Base-by-base conservation (phyloP, 2,888 invertebrate genomes). In the Drosophila gaucha region DNA sequence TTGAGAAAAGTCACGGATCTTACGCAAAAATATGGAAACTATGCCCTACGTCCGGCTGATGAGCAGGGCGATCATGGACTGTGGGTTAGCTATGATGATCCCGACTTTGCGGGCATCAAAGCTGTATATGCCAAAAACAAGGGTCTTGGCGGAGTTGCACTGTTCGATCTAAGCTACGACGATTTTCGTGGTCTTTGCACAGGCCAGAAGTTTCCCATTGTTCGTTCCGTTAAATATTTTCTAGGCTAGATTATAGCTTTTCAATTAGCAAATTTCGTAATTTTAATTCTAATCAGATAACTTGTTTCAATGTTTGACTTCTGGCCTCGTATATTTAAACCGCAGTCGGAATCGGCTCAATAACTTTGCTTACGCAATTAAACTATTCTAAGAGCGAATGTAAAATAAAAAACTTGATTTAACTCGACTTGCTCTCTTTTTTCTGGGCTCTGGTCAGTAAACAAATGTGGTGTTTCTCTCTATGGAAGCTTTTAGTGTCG, bases 81-180 rank as follows among this genome's bases (percentile, higher is more conserved):
- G 8, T 97, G 97, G 97, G 95, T 96, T 8, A 94, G 95, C 67
- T 97, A 95, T 89, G 96, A 97, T 86, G 96, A 96, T 89, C 95
- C 96, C 0, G 96, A 96, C 80, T 96, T 96, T 0, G 96, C 95
- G 35, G 96, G 95, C 28, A 94, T 95, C 84, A 97, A 96, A 89
- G 96, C 96, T 0, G 91, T 92, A 9, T 97, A 95, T 88, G 95
- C 92, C 43, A 93, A 95, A 79, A 94, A 94, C 1, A 96, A 95
- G 90, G 94, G 94, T 20, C 93, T 97, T 1, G 97, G 96, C 9
- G 97, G 97, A 16, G 92, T 97, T 9, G 95, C 96, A 0, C 92
- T 97, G 20, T 92, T 93, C 44, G 97, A 97, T 77, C 91, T 97
- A 16, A 95, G 95, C 0, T 91, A 95, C 90, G 97, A 97, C 76